Evolutionary conservation across 2,113 vertebrate species (phyloP).

Genomic region (Nestor notabilis): DNA sequence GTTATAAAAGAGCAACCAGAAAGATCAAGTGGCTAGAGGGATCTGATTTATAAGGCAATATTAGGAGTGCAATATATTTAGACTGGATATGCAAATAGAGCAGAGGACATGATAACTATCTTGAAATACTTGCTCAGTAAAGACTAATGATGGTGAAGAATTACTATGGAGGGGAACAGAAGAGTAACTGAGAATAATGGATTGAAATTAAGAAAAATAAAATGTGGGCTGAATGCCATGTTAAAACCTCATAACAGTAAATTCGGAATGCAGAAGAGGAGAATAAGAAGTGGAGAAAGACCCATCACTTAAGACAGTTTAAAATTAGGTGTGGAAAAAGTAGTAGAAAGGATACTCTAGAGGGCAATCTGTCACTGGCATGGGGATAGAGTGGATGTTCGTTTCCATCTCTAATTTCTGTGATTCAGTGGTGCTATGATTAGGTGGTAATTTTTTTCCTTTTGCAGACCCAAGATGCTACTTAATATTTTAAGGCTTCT

Average conservation of each 20-base stretch:
- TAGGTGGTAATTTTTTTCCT: slow-evolving; percentile 9
- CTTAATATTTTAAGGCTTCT: slow-evolving; percentile 10
- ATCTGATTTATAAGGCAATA: slow-evolving; percentile 4
- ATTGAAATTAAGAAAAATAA: slow-evolving; percentile 47
- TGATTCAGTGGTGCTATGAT: not conserved
- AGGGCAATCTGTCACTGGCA: slow-evolving; percentile 25
- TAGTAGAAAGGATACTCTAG: slow-evolving; percentile 1
- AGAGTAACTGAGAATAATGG: slow-evolving; percentile 19
- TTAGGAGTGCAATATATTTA: not conserved
- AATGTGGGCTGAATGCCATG: not conserved
- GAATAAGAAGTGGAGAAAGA: not conserved
- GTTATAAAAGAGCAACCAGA: not conserved
- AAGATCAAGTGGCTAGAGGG: not conserved
- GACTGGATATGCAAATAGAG: slow-evolving; percentile 7
- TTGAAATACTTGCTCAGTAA: not conserved
- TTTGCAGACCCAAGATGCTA: not conserved
- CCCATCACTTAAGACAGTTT: not conserved
- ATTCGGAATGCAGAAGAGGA: not conserved
- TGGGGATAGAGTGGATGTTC: not conserved
- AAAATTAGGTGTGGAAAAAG: slow-evolving; percentile 32
- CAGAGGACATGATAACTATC: not conserved
- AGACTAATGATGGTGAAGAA: not conserved
- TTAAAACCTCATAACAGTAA: not conserved
- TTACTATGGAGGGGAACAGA: not conserved
- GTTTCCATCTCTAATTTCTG: slow-evolving; percentile 8